Conservation (phyloP, 2,797 vertebrate species). For the Lates japonicus region DNA sequence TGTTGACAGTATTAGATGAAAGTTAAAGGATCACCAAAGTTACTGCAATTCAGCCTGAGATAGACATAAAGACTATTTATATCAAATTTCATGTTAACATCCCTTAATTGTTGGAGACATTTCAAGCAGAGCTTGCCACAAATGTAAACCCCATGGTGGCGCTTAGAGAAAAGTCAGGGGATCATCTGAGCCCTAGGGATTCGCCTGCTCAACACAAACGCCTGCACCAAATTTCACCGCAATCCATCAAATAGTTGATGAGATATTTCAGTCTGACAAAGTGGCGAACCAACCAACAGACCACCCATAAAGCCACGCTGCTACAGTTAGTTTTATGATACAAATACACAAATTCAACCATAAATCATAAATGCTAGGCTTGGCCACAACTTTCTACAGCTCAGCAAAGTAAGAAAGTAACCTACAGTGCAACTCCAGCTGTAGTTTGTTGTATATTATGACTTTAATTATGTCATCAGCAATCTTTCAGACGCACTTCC, state of each 20-base stretch:
- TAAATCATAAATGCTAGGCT: neutral
- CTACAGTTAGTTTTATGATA: neutral
- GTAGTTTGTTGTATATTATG: conserved; percentile 8
- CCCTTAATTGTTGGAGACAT: neutral
- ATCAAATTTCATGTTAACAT: neutral
- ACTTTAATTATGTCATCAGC: conserved; percentile 36
- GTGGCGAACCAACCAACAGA: neutral
- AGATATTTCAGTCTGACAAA: conserved; percentile 1
- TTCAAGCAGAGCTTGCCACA: neutral
- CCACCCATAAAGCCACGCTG: neutral
- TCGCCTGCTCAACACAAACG: neutral
- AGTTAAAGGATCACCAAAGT: neutral
- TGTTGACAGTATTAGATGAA: neutral
- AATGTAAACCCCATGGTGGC: neutral
- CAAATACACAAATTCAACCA: conserved; percentile 7
- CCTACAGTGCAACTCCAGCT: neutral
- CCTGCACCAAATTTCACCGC: neutral
- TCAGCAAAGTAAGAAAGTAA: neutral
- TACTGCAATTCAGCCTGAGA: neutral
- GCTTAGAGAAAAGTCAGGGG: neutral
- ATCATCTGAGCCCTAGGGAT: neutral
- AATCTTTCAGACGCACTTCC: conserved; percentile 31
- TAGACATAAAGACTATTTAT: neutral
- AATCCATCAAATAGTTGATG: neutral
- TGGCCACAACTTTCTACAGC: neutral